phyloP scores from a whole-genome alignment of 2,797 vertebrate genomes.

The Parotocinclus haroldoi region DNA sequence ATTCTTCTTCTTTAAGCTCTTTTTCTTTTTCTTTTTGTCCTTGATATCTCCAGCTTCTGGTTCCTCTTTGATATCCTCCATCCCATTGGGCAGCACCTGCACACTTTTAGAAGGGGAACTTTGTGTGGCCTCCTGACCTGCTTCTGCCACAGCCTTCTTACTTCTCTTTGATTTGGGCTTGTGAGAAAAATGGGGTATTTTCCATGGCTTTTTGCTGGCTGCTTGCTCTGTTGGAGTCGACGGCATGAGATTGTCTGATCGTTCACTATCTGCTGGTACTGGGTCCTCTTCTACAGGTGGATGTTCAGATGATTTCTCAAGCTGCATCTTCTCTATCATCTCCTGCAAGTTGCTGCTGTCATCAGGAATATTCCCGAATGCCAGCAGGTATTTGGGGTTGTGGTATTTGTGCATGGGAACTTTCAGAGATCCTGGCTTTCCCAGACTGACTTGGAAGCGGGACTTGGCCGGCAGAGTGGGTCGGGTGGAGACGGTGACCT shows the following conservation, averaged over 20 bases:
- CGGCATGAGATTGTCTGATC: slow-evolving; percentile 22
- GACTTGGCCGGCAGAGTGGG: slow-evolving; percentile 55
- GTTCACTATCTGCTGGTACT: slow-evolving; percentile 10
- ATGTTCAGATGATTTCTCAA: background rate
- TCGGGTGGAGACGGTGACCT: slow-evolving; percentile 43
- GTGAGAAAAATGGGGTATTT: background rate
- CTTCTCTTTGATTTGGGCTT: slow-evolving; percentile 29
- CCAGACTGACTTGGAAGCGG: slow-evolving; percentile 70
- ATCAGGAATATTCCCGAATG: slow-evolving; percentile 58
- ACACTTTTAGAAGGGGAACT: background rate
- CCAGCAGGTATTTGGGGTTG: slow-evolving; percentile 89
- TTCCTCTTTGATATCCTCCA: slow-evolving; percentile 39
- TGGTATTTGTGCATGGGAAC: slow-evolving; percentile 87
- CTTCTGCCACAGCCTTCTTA: background rate
- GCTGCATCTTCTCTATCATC: slow-evolving; percentile 7
- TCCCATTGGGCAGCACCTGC: background rate
- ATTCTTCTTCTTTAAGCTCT: slow-evolving; percentile 29
- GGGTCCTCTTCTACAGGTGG: background rate
- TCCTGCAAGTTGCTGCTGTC: slow-evolving; percentile 43
- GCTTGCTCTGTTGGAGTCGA: slow-evolving; percentile 28
- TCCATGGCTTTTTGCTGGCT: background rate
- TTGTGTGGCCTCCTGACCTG: background rate
- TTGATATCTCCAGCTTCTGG: slow-evolving; percentile 7
- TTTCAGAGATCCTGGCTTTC: slow-evolving; percentile 53
- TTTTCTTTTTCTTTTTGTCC: slow-evolving; percentile 11